Base-by-base conservation (phyloP, 2,888 invertebrate species). In the Ochropleura leucogaster region DNA sequence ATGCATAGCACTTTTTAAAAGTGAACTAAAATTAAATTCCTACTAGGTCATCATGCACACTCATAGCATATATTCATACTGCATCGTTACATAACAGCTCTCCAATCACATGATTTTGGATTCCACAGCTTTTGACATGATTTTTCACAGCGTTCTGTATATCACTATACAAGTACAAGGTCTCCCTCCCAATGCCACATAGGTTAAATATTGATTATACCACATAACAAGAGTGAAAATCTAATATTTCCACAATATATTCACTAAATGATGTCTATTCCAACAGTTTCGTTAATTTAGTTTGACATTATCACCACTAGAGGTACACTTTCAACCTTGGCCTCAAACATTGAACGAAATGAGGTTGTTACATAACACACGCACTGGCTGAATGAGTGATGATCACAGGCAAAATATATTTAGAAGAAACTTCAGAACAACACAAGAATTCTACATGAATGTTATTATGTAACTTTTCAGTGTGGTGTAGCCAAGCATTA, bases 281-380 rank as follows among this genome's bases (percentile, higher is more conserved):
- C 77, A 83, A 88, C 80, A 72, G 70, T 79, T 67, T 63, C 51
- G 69, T 74, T 74, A 77, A 74, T 77, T 67, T 72, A 67, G 83
- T 83, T 57, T 72, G 63, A 79, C 42, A 74, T 51, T 75, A 69
- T 64, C 65, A 67, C 44, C 12, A 72, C 46, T 65, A 70, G 55
- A 81, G 65, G 71, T 82, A 80, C 77, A 75, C 60, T n/a, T 66
- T 73, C 80, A 91, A 91, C 94, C 94, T 95, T 94, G 95, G 90
- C 93, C 92, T 91, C 85, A 85, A 87, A 88, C 85, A 89, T 87
- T 86, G 84, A 90, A 86, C 83, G 75, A 90, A 94, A 92, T 85
- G 86, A 92, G 90, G 92, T 92, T 84, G 75, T 94, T 95, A 95
- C 93, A 95, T 95, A 95, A 95, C 92, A 89, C 86, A 89, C 86